Conservation (phyloP, 1,140 invertebrate species). For the Cotesia glomerata region DNA sequence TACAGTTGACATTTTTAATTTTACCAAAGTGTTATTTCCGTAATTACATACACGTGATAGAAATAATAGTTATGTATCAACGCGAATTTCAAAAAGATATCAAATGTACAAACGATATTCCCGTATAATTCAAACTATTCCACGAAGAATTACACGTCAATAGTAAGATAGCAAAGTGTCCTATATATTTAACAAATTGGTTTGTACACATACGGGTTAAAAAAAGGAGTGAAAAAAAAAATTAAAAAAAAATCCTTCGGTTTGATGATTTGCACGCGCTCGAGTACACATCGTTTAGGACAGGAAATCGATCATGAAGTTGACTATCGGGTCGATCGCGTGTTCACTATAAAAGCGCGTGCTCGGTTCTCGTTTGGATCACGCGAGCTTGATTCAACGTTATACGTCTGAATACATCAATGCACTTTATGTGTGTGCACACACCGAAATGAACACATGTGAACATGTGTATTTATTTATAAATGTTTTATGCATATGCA, state of each 20-base stretch:
- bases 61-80: no score
- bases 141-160: no score
- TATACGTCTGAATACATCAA: constrained; percentile 10
- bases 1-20: no score
- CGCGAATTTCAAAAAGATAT: no score
- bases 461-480: constrained; percentile 7
- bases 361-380: constrained; percentile 16
- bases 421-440: not conserved
- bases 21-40: no score
- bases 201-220: constrained; percentile 1
- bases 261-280: constrained; percentile 36
- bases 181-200: no score
- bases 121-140: no score
- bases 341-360: constrained; percentile 22
- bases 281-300: constrained; percentile 40
- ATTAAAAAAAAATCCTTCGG: not conserved
- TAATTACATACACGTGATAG: no score
- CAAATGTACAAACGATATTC: no score
- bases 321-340: constrained; percentile 32
- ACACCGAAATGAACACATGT: not conserved
- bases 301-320: constrained; percentile 50
- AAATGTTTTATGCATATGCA: constrained; percentile 20
- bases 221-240: not conserved
- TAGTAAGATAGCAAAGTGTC: no score
- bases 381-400: constrained; percentile 19